Conservation (phyloP, 2,888 invertebrate genomes). For the Octodonta nipae region DNA sequence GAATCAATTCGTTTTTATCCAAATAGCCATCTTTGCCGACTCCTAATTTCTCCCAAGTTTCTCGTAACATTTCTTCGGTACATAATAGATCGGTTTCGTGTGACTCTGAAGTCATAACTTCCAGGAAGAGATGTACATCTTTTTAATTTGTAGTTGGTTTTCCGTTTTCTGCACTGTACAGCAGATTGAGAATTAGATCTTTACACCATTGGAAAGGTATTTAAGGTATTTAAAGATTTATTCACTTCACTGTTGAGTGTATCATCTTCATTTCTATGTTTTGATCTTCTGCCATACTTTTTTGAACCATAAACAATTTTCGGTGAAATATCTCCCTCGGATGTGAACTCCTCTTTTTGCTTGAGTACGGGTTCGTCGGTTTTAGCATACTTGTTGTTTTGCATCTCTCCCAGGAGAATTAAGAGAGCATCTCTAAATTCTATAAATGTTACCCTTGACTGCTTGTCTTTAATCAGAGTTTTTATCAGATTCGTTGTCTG, state of each 20-base stretch:
- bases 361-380: slow-evolving; percentile 17
- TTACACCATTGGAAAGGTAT: no score
- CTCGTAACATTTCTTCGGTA: slow-evolving; percentile 47
- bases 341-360: slow-evolving; percentile 36
- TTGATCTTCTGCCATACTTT: slow-evolving; percentile 60
- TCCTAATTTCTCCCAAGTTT: slow-evolving; percentile 49
- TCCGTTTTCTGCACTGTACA: slow-evolving; percentile 39
- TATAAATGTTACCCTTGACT: slow-evolving; percentile 48
- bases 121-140: slow-evolving; percentile 44
- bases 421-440: slow-evolving; percentile 67
- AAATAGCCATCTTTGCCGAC: slow-evolving; percentile 48
- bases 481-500: slow-evolving; percentile 40
- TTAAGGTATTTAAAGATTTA: no score
- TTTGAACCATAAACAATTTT: slow-evolving; percentile 61
- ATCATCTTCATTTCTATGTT: slow-evolving; percentile 42
- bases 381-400: slow-evolving; percentile 15
- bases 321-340: slow-evolving; percentile 58
- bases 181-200: slow-evolving; percentile 44
- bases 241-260: no score
- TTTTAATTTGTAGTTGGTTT: slow-evolving; percentile 39
- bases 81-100: slow-evolving; percentile 28
- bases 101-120: slow-evolving; percentile 20
- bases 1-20: slow-evolving; percentile 47
- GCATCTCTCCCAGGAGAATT: slow-evolving; percentile 47
- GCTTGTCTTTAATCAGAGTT: slow-evolving; percentile 40